Percentiles rank a stretch among this genome's conserved stretches.
Evolutionary conservation across 2,888 invertebrate genomes (phyloP).

Genomic region (Coremacera marginata): DNA sequence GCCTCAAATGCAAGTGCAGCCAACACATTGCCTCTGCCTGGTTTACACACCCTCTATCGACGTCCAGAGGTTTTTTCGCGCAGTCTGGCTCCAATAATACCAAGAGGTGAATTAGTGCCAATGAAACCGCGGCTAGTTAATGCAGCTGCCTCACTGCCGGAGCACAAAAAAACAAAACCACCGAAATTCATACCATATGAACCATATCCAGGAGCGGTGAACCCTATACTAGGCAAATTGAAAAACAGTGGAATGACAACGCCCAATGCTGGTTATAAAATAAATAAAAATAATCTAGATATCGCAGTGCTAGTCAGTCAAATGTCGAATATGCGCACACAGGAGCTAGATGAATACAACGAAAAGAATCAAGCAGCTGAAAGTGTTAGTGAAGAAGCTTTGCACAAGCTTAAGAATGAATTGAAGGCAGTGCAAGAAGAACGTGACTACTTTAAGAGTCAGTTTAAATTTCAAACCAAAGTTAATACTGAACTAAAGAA

Average conservation of each 20-base stretch:
- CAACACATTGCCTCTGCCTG: conserved; percentile 54
- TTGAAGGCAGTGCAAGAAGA: conserved; percentile 73
- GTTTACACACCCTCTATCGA: conserved; percentile 61
- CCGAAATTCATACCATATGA: conserved; percentile 91
- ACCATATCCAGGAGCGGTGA: conserved; percentile 87
- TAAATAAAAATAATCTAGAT: conserved; percentile 74
- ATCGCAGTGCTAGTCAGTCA: conserved; percentile 78
- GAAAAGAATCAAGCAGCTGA: conserved; percentile 67
- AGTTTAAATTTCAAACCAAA: conserved; percentile 88
- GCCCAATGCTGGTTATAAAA: conserved; percentile 57
- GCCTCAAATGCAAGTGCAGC: background rate
- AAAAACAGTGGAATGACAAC: conserved; percentile 17
- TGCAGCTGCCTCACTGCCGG: conserved; percentile 46
- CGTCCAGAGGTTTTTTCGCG: conserved; percentile 56
- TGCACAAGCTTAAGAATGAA: conserved; percentile 53
- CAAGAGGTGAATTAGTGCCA: conserved; percentile 73
- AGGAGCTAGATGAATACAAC: conserved; percentile 72
- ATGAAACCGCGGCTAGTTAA: conserved; percentile 76
- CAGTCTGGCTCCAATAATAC: conserved; percentile 70
- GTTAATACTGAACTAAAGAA: conserved; percentile 94
- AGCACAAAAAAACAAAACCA: conserved; percentile 70
- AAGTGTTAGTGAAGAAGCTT: conserved; percentile 49
- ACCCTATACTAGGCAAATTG: conserved; percentile 76
- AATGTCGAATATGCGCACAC: conserved; percentile 78
- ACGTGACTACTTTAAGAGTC: conserved; percentile 80